Evolutionary conservation across 37 sponge, comb jelly and placozoan genomes (phyloP).

Genomic region (Halichondria panicea): DNA sequence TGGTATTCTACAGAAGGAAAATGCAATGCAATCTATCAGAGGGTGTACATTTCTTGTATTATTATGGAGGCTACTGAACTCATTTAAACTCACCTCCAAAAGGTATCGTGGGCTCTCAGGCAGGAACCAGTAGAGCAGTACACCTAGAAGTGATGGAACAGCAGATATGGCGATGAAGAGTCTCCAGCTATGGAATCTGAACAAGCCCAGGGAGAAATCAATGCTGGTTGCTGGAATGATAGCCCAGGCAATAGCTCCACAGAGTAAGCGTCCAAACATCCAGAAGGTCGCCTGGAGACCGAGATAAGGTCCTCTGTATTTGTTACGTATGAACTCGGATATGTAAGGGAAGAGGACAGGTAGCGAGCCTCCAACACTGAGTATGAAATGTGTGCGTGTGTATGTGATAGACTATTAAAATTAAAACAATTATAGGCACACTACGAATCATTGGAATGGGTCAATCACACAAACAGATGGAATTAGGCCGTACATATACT

Average conservation of each 20-base stretch:
- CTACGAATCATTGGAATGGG: background rate
- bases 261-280: conserved; percentile 48
- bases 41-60: no score
- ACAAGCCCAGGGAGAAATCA: background rate
- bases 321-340: conserved; percentile 63
- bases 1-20: no score
- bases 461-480: background rate
- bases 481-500: background rate
- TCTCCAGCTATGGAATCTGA: conserved; percentile 59
- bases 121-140: conserved; percentile 51
- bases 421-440: background rate
- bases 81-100: conserved; percentile 33
- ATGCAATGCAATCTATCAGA: no score
- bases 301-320: conserved; percentile 61
- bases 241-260: conserved; percentile 65
- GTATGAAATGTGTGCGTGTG: background rate
- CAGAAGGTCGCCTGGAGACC: conserved; percentile 55
- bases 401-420: background rate
- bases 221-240: conserved; percentile 40
- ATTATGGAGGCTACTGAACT: no score
- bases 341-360: conserved; percentile 64
- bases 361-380: conserved; percentile 79
- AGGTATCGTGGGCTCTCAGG: conserved; percentile 78
- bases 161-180: conserved; percentile 61
- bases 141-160: conserved; percentile 57